Conservation (phyloP, 2,888 invertebrate genomes). For the Himalopsyche kuldschensis region DNA sequence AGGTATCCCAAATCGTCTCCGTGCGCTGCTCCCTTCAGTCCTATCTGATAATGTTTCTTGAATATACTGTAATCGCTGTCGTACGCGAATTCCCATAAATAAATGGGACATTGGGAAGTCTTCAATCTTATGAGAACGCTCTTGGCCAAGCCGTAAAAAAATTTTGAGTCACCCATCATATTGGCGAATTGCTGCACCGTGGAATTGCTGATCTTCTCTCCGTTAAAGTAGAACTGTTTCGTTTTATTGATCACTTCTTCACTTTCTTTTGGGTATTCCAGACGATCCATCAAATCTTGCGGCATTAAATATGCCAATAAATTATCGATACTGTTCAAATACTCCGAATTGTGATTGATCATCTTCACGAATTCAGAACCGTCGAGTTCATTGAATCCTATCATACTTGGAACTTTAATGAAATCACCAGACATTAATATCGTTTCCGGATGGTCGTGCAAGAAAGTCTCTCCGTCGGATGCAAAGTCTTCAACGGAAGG, state of each 20-base stretch:
- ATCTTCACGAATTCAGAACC: not conserved
- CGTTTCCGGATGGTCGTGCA: conserved; percentile 50
- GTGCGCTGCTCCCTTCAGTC: conserved; percentile 59
- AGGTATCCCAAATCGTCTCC: conserved; percentile 62
- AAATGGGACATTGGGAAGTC: conserved; percentile 1
- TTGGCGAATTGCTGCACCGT: not conserved
- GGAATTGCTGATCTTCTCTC: not conserved
- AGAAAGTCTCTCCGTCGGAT: conserved; percentile 47
- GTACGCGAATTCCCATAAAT: conserved; percentile 13
- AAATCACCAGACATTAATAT: conserved; percentile 42
- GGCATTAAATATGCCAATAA: conserved; percentile 6
- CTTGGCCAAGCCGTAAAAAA: conserved; percentile 8
- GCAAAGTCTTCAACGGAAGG: conserved; percentile 52
- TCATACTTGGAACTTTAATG: conserved; percentile 11
- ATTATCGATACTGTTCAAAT: not conserved
- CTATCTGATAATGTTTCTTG: conserved; percentile 50
- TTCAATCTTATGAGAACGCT: not conserved
- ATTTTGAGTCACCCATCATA: conserved; percentile 5
- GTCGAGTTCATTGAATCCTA: conserved; percentile 14
- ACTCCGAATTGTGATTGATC: not conserved
- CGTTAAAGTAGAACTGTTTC: conserved; percentile 13
- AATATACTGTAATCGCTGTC: conserved; percentile 47
- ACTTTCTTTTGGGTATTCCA: not conserved
- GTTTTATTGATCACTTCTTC: not conserved
- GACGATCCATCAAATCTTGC: not conserved